Conservation (phyloP, 2,113 vertebrate genomes). For the Zapus hudsonius region DNA sequence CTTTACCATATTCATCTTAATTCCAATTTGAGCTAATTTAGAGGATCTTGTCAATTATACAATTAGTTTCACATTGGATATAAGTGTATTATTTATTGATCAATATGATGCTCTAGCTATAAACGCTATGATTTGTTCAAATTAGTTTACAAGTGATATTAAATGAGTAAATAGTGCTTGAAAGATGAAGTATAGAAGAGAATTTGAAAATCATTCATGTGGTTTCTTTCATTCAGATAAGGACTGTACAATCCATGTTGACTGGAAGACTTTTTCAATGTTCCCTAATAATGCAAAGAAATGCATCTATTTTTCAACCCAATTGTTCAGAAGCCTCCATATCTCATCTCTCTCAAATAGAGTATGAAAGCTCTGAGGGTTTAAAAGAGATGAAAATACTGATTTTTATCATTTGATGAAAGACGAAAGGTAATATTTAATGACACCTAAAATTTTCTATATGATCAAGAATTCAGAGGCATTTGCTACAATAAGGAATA, state of each 20-base stretch:
- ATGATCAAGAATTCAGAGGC: slow-evolving; percentile 45
- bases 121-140: not conserved
- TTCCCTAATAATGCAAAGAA: slow-evolving; percentile 19
- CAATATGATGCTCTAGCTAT: not conserved
- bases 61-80: not conserved
- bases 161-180: not conserved
- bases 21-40: not conserved
- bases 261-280: not conserved
- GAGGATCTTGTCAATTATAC: not conserved
- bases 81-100: not conserved
- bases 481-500: slow-evolving; percentile 20
- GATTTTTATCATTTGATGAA: slow-evolving; percentile 47
- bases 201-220: not conserved
- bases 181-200: not conserved
- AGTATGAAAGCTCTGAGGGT: not conserved
- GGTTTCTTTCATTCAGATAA: not conserved
- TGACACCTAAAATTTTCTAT: slow-evolving; percentile 9
- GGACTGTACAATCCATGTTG: not conserved
- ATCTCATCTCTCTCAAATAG: not conserved
- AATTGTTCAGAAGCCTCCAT: not conserved
- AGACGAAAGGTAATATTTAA: slow-evolving; percentile 49
- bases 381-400: slow-evolving; percentile 19
- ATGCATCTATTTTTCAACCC: not conserved
- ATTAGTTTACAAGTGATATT: not conserved
- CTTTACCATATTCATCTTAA: not conserved